phyloP scores from a whole-genome alignment of 2,797 vertebrate genomes.

The Bradypodion pumilum region DNA sequence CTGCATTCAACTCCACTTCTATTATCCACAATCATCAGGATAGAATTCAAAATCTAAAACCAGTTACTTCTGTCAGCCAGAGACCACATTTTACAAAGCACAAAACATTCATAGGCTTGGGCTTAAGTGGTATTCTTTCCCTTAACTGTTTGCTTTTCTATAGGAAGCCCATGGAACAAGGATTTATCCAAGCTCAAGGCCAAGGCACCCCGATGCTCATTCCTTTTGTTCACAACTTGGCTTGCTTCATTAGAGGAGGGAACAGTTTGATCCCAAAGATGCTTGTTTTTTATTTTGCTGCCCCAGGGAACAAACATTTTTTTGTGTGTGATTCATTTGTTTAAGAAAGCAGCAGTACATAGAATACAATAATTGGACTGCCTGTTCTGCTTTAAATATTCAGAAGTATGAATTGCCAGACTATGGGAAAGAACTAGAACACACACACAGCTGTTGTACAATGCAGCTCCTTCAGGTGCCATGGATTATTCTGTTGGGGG shows the following conservation, averaged over 20 bases:
- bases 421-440: background rate
- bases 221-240: slow-evolving; percentile 1
- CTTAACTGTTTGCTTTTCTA: slow-evolving; percentile 8
- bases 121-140: background rate
- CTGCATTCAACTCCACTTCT: background rate
- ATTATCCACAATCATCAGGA: background rate
- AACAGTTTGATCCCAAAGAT: background rate
- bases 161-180: background rate
- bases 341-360: slow-evolving; percentile 6
- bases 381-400: slow-evolving; percentile 18
- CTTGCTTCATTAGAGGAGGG: background rate
- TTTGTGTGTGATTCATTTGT: slow-evolving; percentile 10
- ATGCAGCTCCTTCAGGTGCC: background rate
- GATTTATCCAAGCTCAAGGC: background rate
- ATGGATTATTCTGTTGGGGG: slow-evolving; percentile 2
- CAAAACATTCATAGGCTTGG: background rate
- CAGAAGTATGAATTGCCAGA: slow-evolving; percentile 16
- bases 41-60: background rate
- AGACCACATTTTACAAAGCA: background rate
- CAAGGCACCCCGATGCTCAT: slow-evolving; percentile 1
- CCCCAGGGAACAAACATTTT: background rate
- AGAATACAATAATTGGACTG: background rate
- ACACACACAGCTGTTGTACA: background rate
- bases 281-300: slow-evolving; percentile 1
- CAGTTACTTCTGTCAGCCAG: background rate